These are phyloP conservation scores for Phasia obesa DNA, from an alignment of 2,888 invertebrate genomes.

Conservation along the genomic window DNA sequence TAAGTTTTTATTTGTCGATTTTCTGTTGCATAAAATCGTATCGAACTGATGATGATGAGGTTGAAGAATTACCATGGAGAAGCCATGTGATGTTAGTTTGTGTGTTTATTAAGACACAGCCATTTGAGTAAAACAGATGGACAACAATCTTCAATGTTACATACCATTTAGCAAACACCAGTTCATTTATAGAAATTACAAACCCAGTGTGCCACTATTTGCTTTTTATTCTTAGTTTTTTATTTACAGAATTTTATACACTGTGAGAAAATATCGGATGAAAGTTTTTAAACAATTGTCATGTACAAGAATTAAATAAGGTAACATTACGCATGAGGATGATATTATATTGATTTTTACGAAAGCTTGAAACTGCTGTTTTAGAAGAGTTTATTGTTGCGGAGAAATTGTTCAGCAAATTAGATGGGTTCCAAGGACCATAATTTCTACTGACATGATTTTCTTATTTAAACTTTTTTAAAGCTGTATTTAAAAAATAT, in stretches of 20 bases:
- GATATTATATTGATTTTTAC: too few species aligned
- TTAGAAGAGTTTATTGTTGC: too few species aligned
- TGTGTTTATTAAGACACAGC: conserved; percentile 34
- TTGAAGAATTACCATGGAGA: conserved; percentile 31
- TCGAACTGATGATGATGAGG: conserved; percentile 52
- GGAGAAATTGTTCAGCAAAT: too few species aligned
- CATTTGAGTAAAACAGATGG: conserved; percentile 60
- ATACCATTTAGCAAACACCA: conserved; percentile 46
- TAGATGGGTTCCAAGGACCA: too few species aligned
- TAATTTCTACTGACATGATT: too few species aligned
- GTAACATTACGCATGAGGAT: too few species aligned
- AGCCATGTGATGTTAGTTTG: conserved; percentile 32
- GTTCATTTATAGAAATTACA: conserved; percentile 64
- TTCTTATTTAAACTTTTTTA: too few species aligned
- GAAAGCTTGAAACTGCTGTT: too few species aligned
- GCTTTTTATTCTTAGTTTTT: conserved; percentile 38
- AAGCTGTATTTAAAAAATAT: too few species aligned
- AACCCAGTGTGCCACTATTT: conserved; percentile 41
- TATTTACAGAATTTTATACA: conserved; percentile 18
- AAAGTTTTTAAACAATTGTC: too few species aligned
- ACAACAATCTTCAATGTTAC: conserved; percentile 61
- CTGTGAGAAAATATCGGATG: conserved; percentile 1
- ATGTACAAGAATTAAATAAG: too few species aligned
- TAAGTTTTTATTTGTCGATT: conserved; percentile 11
- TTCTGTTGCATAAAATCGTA: conserved; percentile 49